These are phyloP conservation scores for Dreissena rostriformis DNA, from an alignment of 1,140 invertebrate genomes.

Conservation along the genomic window DNA sequence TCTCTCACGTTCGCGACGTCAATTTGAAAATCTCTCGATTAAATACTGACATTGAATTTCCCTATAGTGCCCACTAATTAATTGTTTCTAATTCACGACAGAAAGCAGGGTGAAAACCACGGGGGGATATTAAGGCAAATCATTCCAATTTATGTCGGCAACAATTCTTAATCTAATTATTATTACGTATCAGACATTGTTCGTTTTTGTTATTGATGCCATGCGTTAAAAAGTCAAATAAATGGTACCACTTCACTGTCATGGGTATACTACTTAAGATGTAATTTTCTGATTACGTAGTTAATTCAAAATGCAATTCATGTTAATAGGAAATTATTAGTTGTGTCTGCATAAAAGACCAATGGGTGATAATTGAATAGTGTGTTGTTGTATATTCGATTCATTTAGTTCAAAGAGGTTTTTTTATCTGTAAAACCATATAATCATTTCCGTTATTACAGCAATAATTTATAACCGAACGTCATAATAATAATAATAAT, in stretches of 20 bases:
- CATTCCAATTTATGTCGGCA: conserved; percentile 40
- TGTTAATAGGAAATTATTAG: no score
- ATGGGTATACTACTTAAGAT: not conserved
- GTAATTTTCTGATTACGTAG: not conserved
- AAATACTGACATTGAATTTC: conserved; percentile 60
- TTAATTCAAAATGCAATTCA: no score
- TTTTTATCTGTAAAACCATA: no score
- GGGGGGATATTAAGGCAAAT: conserved; percentile 44
- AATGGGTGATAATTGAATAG: no score
- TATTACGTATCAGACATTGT: not conserved
- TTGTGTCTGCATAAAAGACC: no score
- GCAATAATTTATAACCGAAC: no score
- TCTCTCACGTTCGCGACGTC: conserved; percentile 19
- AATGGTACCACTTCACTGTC: not conserved
- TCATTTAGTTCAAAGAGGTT: no score
- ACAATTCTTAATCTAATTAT: conserved; percentile 1
- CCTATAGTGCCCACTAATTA: conserved; percentile 51
- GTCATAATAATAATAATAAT: no score
- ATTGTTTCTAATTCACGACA: conserved; percentile 59
- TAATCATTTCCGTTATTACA: no score
- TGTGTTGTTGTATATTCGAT: no score
- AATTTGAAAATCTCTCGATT: conserved; percentile 55
- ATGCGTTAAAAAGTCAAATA: not conserved
- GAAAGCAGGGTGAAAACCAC: conserved; percentile 41
- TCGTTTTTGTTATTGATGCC: not conserved